A percentile compares a stretch with the other conserved stretches of the same genome.
Conservation (phyloP, 2,113 vertebrate species). For the Forbesichthys agassizii region DNA sequence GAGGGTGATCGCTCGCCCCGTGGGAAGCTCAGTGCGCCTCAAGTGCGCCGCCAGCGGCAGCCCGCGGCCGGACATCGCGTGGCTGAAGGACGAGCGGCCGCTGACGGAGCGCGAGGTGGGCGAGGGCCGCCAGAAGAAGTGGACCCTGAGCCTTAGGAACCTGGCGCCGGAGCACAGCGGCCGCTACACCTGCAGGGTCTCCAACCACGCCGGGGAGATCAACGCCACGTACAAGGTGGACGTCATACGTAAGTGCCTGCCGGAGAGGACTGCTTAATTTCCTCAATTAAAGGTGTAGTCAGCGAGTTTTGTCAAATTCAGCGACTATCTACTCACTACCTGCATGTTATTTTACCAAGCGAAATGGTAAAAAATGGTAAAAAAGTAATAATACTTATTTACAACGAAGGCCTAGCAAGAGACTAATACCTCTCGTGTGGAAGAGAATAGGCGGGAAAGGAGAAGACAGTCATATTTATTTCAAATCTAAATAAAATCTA, state of each 20-base stretch:
- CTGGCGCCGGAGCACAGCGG: conserved; percentile 92
- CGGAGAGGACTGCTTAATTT: neutral
- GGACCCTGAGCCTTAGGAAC: conserved; percentile 93
- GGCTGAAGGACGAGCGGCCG: conserved; percentile 93
- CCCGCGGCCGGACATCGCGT: conserved; percentile 89
- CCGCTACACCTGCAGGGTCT: conserved; percentile 95
- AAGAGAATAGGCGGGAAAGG: no score
- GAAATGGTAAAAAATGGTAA: no score
- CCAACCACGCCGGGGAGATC: conserved; percentile 92
- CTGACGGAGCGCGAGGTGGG: conserved; percentile 84
- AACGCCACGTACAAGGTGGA: conserved; percentile 98
- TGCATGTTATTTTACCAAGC: no score
- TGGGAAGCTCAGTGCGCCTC: conserved; percentile 93
- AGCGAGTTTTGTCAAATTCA: neutral
- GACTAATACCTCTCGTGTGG: no score
- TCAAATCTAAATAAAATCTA: no score
- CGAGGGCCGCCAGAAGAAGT: conserved; percentile 90
- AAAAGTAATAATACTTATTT: neutral
- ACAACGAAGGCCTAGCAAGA: neutral
- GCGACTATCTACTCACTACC: no score
- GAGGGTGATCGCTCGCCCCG: conserved; percentile 91
- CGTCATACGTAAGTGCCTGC: conserved; percentile 92
- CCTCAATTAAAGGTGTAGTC: no score
- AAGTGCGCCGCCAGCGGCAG: conserved; percentile 93
- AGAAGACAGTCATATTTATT: no score